Conservation (phyloP, 2,888 invertebrate species). For the Abscondita cerata region DNA sequence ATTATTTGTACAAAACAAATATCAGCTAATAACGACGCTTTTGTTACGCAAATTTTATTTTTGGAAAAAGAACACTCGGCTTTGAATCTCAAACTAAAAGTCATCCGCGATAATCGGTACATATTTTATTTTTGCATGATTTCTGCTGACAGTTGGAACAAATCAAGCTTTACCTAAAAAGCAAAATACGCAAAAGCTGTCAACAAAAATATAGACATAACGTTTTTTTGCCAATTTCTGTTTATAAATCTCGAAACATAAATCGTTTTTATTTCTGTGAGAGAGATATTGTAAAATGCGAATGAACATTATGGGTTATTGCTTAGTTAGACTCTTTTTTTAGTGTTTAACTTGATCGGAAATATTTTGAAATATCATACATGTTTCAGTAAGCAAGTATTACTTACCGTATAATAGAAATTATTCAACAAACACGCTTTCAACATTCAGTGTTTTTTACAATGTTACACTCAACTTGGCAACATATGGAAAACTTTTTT, state of each 20-base stretch:
- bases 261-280: constrained; percentile 18
- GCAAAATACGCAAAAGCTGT: constrained; percentile 29
- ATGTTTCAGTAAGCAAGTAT: too few species aligned
- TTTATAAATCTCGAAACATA: constrained; percentile 21
- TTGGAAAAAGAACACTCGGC: not conserved
- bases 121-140: constrained; percentile 26
- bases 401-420: too few species aligned
- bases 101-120: constrained; percentile 24
- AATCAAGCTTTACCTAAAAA: constrained; percentile 30
- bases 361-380: too few species aligned
- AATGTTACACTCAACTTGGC: too few species aligned
- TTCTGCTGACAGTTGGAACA: constrained; percentile 27
- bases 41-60: not conserved
- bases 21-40: not conserved
- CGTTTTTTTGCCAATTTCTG: constrained; percentile 23
- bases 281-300: constrained; percentile 9
- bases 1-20: too few species aligned
- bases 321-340: too few species aligned
- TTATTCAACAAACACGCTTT: too few species aligned
- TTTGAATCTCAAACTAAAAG: constrained; percentile 17
- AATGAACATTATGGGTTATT: constrained; percentile 21
- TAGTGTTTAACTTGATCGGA: too few species aligned
- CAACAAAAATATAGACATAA: constrained; percentile 32
- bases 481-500: too few species aligned
- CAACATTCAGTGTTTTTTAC: too few species aligned